Conservation (phyloP, 2,113 vertebrate species). For the Mus spicilegus region DNA sequence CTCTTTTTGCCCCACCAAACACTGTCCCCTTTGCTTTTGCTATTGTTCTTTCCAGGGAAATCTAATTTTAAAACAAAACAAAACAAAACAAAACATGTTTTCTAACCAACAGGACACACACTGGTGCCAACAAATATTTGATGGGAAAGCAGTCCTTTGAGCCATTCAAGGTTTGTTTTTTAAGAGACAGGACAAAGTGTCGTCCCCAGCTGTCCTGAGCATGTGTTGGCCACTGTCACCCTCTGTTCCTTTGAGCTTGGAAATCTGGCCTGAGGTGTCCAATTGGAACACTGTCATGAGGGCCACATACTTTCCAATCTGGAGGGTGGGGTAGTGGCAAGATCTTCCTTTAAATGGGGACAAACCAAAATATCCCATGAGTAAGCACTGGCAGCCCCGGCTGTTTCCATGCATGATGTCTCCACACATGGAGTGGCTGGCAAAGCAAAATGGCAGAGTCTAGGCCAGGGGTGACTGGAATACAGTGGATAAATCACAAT, state of each 20-base stretch:
- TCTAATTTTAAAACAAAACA: constrained; percentile 75
- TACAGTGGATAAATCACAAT: not conserved
- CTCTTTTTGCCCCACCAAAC: constrained; percentile 61
- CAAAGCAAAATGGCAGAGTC: constrained; percentile 25
- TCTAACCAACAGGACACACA: constrained; percentile 60
- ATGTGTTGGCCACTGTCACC: not conserved
- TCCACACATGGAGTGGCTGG: constrained; percentile 39
- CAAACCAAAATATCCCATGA: constrained; percentile 47
- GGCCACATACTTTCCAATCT: constrained; percentile 72
- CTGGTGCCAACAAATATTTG: constrained; percentile 71
- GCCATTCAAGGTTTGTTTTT: constrained; percentile 69
- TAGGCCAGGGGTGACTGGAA: constrained; percentile 46
- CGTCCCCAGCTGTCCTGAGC: constrained; percentile 66
- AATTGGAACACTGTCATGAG: not conserved
- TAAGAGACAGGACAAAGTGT: constrained; percentile 67
- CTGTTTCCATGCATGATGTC: constrained; percentile 43
- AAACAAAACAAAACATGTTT: constrained; percentile 67
- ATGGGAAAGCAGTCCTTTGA: constrained; percentile 65
- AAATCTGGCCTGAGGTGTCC: constrained; percentile 60
- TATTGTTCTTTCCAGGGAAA: constrained; percentile 78
- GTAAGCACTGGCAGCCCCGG: not conserved
- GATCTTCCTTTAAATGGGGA: constrained; percentile 44
- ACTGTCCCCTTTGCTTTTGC: constrained; percentile 64
- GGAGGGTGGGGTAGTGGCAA: constrained; percentile 52
- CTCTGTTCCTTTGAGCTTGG: constrained; percentile 29